A percentile compares a stretch with the other conserved stretches of the same genome.
These are phyloP conservation scores for Trichonephila clavipes DNA, from an alignment of 1,140 invertebrate species.

Conservation along the genomic window DNA sequence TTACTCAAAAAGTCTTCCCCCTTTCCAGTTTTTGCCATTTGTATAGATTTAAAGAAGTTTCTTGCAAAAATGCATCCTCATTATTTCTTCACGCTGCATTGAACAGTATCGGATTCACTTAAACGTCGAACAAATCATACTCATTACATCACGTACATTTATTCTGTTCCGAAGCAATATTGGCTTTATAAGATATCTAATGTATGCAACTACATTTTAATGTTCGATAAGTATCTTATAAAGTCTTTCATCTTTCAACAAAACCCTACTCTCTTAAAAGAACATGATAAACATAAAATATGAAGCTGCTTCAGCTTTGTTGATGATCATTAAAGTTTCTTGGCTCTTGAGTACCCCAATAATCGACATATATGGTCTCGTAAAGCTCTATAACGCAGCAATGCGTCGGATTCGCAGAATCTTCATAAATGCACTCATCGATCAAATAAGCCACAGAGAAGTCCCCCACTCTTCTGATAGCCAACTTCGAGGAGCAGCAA, in stretches of 20 bases:
- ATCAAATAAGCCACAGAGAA: conserved; percentile 54
- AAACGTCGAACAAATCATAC: not conserved
- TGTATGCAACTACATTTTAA: conserved; percentile 41
- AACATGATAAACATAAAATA: conserved; percentile 55
- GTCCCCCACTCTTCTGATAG: not conserved
- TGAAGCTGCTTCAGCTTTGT: conserved; percentile 43
- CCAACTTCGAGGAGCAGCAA: not conserved
- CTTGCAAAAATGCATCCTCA: not conserved
- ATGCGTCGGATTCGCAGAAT: conserved; percentile 43
- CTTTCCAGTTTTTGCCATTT: not conserved
- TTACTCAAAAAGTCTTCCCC: not conserved
- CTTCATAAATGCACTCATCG: conserved; percentile 73
- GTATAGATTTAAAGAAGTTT: not conserved
- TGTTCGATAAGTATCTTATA: conserved; percentile 59
- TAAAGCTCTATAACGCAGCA: conserved; percentile 45
- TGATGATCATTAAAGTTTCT: conserved; percentile 73
- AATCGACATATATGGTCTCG: conserved; percentile 69
- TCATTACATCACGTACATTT: not conserved
- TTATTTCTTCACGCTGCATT: not conserved
- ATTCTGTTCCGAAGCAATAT: not conserved
- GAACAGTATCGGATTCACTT: not conserved
- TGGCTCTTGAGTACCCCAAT: conserved; percentile 64
- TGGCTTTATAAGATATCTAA: conserved; percentile 11
- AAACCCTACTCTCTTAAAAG: conserved; percentile 14
- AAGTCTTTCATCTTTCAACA: conserved; percentile 44